phyloP scores from a whole-genome alignment of 2,888 invertebrate genomes.

The Sesia apiformis region DNA sequence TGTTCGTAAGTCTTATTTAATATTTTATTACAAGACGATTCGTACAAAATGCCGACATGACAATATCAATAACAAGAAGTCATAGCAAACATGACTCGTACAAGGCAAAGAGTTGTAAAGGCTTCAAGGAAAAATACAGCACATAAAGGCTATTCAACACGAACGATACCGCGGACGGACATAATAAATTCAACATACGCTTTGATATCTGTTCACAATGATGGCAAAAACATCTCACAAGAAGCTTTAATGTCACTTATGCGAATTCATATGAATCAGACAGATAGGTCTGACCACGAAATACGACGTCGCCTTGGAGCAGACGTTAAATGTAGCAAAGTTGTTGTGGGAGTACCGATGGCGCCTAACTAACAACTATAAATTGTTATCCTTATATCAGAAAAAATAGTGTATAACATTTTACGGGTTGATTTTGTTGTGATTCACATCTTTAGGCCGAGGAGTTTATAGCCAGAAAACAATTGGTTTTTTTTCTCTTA shows the following conservation, averaged over 20 bases:
- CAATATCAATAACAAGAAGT: background rate
- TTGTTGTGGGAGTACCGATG: slow-evolving; percentile 54
- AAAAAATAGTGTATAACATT: background rate
- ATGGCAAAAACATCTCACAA: slow-evolving; percentile 49
- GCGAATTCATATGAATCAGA: slow-evolving; percentile 55
- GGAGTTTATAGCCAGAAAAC: background rate
- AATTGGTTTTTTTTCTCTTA: background rate
- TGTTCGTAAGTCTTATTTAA: background rate
- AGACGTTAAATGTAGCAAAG: slow-evolving; percentile 43
- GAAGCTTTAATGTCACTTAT: slow-evolving; percentile 57
- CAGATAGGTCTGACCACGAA: slow-evolving; percentile 68
- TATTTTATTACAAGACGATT: background rate
- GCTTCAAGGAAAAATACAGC: slow-evolving; percentile 33
- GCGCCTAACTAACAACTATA: slow-evolving; percentile 38
- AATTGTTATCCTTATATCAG: slow-evolving; percentile 16
- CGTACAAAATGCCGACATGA: background rate
- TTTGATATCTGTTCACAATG: slow-evolving; percentile 55
- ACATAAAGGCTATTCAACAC: slow-evolving; percentile 33
- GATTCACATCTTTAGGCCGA: background rate
- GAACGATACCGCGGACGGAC: slow-evolving; percentile 29
- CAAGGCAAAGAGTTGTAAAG: slow-evolving; percentile 2
- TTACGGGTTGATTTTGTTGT: background rate
- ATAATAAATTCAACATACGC: slow-evolving; percentile 49
- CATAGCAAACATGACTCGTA: background rate
- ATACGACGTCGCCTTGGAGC: slow-evolving; percentile 49